Conservation (phyloP, 2,113 vertebrate genomes). For the Bombycilla garrulus region DNA sequence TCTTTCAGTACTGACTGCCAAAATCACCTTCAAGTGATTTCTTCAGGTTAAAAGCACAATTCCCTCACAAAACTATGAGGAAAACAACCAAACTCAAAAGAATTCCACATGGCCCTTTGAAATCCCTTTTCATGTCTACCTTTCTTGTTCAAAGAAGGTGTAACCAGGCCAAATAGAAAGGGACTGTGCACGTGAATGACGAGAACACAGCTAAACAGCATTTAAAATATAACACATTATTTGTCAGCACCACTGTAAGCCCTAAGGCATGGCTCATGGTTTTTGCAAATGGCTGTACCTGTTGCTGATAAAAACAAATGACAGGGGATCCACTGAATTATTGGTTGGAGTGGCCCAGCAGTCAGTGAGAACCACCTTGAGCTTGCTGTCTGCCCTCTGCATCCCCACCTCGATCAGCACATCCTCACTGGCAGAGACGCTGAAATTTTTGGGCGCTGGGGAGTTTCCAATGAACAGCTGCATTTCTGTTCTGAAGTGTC, state of each 20-base stretch:
- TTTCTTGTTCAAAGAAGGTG: neutral
- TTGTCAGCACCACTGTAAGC: neutral
- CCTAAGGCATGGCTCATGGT: neutral
- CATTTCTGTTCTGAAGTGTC: conserved; percentile 80
- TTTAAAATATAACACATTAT: neutral
- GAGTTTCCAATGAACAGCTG: conserved; percentile 78
- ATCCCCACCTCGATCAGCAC: conserved; percentile 84
- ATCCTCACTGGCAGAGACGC: conserved; percentile 76
- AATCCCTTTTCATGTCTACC: neutral
- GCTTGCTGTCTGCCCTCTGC: conserved; percentile 71
- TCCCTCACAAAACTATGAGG: neutral
- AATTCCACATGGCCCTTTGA: neutral
- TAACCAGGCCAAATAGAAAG: neutral
- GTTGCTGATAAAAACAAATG: conserved; percentile 79
- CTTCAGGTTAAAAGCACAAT: neutral
- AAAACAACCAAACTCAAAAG: neutral
- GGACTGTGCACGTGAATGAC: rapidly evolving
- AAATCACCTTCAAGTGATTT: neutral
- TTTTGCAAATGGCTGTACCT: conserved; percentile 69
- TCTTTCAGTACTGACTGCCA: neutral
- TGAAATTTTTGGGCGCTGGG: conserved; percentile 80
- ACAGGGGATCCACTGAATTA: conserved; percentile 53
- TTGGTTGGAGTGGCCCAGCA: conserved; percentile 88
- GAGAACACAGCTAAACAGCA: neutral
- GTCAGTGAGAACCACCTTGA: conserved; percentile 82